Conservation (phyloP, 2,888 invertebrate species). For the Oegoconia quadripuncta region DNA sequence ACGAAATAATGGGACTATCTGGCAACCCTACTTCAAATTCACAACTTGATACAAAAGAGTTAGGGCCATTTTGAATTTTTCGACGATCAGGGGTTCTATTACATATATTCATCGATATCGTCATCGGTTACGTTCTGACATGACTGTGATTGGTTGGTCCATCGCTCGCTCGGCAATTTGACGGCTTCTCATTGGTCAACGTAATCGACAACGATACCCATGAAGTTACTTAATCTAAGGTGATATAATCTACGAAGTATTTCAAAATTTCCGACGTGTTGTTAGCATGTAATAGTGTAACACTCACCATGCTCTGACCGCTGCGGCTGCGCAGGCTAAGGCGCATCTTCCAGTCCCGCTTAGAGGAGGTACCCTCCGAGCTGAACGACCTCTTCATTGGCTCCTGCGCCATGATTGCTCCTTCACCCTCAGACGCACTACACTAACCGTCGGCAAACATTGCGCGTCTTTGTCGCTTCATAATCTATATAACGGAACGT, state of each 20-base stretch:
- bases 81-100: background rate
- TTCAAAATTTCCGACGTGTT: no score
- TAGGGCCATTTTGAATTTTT: background rate
- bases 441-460: constrained; percentile 19
- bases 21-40: no score
- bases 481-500: constrained; percentile 10
- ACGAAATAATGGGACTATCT: no score
- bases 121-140: no score
- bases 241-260: no score
- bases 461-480: constrained; percentile 44
- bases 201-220: no score
- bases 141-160: no score
- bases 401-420: constrained; percentile 48
- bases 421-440: constrained; percentile 17
- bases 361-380: constrained; percentile 80
- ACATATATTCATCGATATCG: no score
- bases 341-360: constrained; percentile 85
- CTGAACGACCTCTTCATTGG: constrained; percentile 83
- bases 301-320: constrained; percentile 78
- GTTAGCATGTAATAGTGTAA: background rate
- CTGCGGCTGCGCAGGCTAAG: constrained; percentile 86
- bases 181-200: no score
- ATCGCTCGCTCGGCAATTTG: no score
- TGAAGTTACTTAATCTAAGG: background rate
- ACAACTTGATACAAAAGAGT: background rate